A percentile compares a stretch with the other conserved stretches of the same genome.
phyloP scores from a whole-genome alignment of 2,113 vertebrate species.

The Apaloderma vittatum region DNA sequence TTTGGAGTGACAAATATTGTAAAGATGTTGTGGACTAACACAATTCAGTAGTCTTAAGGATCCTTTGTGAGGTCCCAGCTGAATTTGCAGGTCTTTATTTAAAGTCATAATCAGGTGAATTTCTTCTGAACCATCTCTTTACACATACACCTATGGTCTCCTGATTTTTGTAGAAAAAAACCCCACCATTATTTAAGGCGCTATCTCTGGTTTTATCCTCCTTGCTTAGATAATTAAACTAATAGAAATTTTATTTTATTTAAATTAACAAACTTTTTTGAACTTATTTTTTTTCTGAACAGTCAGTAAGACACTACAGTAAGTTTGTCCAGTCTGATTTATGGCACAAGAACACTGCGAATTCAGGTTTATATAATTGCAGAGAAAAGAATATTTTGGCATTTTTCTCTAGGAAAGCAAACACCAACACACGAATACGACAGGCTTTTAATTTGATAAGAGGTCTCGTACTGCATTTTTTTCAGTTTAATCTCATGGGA shows the following conservation, averaged over 20 bases:
- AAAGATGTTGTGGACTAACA: not conserved
- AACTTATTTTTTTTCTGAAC: not conserved
- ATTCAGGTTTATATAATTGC: not conserved
- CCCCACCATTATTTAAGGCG: not conserved
- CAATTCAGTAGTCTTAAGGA: not conserved
- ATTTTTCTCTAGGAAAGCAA: conserved; percentile 17
- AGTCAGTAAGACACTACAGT: not conserved
- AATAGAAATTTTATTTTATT: not conserved
- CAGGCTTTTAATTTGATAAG: conserved; percentile 43
- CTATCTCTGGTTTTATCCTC: rapidly evolving
- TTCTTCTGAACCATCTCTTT: not conserved
- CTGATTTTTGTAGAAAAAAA: not conserved
- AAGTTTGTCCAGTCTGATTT: not conserved
- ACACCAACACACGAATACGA: not conserved
- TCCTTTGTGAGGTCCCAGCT: not conserved
- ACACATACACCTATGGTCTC: not conserved
- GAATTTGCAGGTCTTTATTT: not conserved
- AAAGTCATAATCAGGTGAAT: not conserved
- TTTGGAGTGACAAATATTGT: not conserved
- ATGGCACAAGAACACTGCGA: not conserved
- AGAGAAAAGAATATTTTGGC: not conserved
- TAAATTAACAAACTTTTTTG: not conserved
- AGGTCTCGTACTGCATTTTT: not conserved
- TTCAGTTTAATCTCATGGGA: conserved; percentile 32
- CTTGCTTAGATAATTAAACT: not conserved